phyloP scores from a whole-genome alignment of 2,888 invertebrate species.

The Anagyrus pseudococci region DNA sequence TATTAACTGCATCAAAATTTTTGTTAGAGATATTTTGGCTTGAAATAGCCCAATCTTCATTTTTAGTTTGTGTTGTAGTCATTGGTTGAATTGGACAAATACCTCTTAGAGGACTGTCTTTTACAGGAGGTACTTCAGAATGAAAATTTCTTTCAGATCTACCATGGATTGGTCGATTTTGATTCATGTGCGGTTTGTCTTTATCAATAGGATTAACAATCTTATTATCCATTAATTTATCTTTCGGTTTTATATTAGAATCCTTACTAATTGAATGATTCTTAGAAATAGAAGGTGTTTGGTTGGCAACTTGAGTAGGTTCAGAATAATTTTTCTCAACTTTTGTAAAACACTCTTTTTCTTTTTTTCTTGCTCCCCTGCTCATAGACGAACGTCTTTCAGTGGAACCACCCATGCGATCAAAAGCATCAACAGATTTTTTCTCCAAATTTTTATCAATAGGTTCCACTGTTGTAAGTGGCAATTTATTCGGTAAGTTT shows the following conservation, averaged over 20 bases:
- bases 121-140: too few relatives aligned
- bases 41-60: too few relatives aligned
- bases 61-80: too few relatives aligned
- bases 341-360: conserved; percentile 41
- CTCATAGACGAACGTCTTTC: conserved; percentile 42
- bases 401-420: conserved; percentile 40
- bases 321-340: conserved; percentile 11
- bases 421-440: conserved; percentile 40
- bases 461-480: too few relatives aligned
- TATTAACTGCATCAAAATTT: not conserved
- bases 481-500: too few relatives aligned
- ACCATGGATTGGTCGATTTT: conserved; percentile 13
- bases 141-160: not conserved
- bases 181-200: not conserved
- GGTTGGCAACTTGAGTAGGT: not conserved
- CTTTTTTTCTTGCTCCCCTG: conserved; percentile 43
- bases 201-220: not conserved
- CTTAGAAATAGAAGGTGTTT: not conserved
- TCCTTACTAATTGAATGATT: too few relatives aligned
- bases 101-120: too few relatives aligned
- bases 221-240: not conserved
- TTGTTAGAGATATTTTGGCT: too few relatives aligned
- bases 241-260: too few relatives aligned
- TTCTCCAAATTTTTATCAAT: not conserved
- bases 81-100: too few relatives aligned